Evolutionary conservation across 2,888 invertebrate genomes (phyloP).

Genomic region (Bembecia ichneumoniformis): DNA sequence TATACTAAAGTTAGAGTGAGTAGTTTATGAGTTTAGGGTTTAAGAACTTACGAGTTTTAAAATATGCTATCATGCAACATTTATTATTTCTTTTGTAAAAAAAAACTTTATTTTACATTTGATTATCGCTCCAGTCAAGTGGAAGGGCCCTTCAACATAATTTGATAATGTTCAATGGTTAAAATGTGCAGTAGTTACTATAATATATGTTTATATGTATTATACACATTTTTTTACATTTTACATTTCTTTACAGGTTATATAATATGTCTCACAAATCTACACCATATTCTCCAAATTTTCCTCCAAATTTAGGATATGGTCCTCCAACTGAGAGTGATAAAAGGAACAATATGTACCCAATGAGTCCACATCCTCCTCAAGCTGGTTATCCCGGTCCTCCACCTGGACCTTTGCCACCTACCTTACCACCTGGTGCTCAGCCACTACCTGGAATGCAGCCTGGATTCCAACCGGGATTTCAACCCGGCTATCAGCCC

Average conservation of each 20-base stretch:
- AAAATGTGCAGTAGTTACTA: too few relatives aligned
- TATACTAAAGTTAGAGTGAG: too few relatives aligned
- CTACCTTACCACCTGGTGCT: conserved; percentile 39
- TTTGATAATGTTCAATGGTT: too few relatives aligned
- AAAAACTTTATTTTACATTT: too few relatives aligned
- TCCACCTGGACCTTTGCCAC: conserved; percentile 21
- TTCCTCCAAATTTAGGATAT: conserved; percentile 56
- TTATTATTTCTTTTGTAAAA: too few relatives aligned
- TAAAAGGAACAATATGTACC: conserved; percentile 38
- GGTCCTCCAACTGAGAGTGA: conserved; percentile 40
- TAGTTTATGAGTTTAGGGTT: too few relatives aligned
- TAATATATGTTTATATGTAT: too few relatives aligned
- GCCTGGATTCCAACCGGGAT: conserved; percentile 48
- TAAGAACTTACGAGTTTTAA: too few relatives aligned
- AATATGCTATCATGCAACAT: too few relatives aligned
- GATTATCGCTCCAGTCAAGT: too few relatives aligned
- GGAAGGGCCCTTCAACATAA: too few relatives aligned
- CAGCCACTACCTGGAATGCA: conserved; percentile 55
- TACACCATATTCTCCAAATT: conserved; percentile 58
- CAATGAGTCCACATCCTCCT: conserved; percentile 32
- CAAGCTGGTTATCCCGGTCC: conserved; percentile 39
- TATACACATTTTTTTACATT: neutral
- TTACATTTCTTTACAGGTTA: neutral
- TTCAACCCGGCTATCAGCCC: conserved; percentile 40
- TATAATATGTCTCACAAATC: conserved; percentile 57